A percentile compares a stretch with the other conserved stretches of the same genome.
Evolutionary conservation across 2,888 invertebrate species (phyloP).

Genomic region (Tipula vernalis): DNA sequence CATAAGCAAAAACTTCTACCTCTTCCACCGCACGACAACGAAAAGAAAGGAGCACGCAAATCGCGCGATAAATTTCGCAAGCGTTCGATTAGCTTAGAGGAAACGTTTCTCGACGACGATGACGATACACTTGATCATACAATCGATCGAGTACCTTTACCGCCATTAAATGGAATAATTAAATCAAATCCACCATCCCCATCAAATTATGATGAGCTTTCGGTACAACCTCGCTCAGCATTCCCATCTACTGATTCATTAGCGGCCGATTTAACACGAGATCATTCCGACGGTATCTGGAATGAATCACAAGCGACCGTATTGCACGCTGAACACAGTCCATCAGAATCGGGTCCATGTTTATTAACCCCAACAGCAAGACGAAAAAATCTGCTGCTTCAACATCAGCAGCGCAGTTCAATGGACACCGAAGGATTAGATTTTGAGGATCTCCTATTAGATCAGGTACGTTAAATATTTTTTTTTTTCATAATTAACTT

Average conservation of each 20-base stretch:
- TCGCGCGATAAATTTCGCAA: constrained; percentile 58
- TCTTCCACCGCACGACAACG: constrained; percentile 22
- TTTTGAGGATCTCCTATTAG: constrained; percentile 49
- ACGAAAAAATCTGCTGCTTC: constrained; percentile 62
- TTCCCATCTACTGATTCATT: constrained; percentile 76
- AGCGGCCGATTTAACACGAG: constrained; percentile 62
- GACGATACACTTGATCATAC: constrained; percentile 29
- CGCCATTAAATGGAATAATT: background rate
- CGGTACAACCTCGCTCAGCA: constrained; percentile 43
- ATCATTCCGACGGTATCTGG: constrained; percentile 80
- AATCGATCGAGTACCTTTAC: constrained; percentile 24
- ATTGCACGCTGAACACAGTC: constrained; percentile 56
- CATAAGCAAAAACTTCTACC: constrained; percentile 18
- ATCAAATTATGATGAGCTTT: constrained; percentile 36
- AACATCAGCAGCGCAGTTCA: constrained; percentile 76
- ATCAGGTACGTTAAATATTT: constrained; percentile 35
- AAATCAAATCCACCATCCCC: constrained; percentile 58
- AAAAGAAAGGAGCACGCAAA: constrained; percentile 21
- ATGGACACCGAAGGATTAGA: constrained; percentile 74
- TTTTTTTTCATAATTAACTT: background rate
- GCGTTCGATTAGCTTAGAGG: constrained; percentile 60
- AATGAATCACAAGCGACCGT: constrained; percentile 82
- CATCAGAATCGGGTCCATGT: constrained; percentile 42
- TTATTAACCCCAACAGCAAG: constrained; percentile 66
- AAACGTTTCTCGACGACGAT: constrained; percentile 36